Conservation (phyloP, 2,888 invertebrate species). For the Calameuta filiformis region DNA sequence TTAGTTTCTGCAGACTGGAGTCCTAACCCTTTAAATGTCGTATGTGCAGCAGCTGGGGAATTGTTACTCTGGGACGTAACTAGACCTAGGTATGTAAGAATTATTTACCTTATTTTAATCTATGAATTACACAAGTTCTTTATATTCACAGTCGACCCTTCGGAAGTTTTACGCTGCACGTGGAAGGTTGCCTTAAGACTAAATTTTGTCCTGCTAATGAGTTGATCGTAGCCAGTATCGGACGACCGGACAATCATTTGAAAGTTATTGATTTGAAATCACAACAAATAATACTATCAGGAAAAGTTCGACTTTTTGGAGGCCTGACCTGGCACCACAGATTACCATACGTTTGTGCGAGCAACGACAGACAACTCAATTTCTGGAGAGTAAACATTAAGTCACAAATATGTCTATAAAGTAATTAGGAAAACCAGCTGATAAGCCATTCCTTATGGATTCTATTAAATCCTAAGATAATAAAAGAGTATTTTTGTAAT, state of each 20-base stretch:
- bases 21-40: slow-evolving; percentile 72
- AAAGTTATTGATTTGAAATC: slow-evolving; percentile 74
- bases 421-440: background rate
- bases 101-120: background rate
- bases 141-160: slow-evolving; percentile 69
- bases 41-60: slow-evolving; percentile 75
- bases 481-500: background rate
- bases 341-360: slow-evolving; percentile 72
- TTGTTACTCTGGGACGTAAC: slow-evolving; percentile 77
- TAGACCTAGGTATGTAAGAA: slow-evolving; percentile 70
- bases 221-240: slow-evolving; percentile 74
- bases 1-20: slow-evolving; percentile 80
- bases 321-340: slow-evolving; percentile 75
- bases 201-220: slow-evolving; percentile 75
- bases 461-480: background rate
- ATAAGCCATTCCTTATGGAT: background rate
- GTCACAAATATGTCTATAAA: slow-evolving; percentile 35
- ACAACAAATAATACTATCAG: slow-evolving; percentile 70
- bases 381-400: slow-evolving; percentile 72
- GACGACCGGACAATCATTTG: slow-evolving; percentile 74
- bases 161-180: slow-evolving; percentile 72
- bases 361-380: slow-evolving; percentile 71
- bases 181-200: slow-evolving; percentile 73
- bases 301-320: slow-evolving; percentile 69
- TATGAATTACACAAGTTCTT: slow-evolving; percentile 11